These are phyloP conservation scores for Tinea semifulvella DNA, from an alignment of 2,888 invertebrate genomes.

Conservation along the genomic window DNA sequence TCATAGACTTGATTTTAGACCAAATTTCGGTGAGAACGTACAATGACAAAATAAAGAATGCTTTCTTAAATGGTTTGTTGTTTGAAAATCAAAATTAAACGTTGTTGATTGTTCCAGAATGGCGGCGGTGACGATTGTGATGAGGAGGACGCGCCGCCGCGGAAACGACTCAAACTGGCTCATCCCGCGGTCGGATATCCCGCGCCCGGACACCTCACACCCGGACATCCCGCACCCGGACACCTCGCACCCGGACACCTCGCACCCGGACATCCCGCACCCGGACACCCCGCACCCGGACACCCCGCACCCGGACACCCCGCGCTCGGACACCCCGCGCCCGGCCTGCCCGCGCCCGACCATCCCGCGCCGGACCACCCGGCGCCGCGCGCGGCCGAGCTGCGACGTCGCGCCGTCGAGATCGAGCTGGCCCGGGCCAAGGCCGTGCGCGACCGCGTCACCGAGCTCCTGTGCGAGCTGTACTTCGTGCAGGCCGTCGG, in stretches of 20 bases:
- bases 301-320: constrained; percentile 48
- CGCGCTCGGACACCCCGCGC: constrained; percentile 76
- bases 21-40: too few relatives aligned
- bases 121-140: constrained; percentile 7
- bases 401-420: constrained; percentile 75
- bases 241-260: constrained; percentile 67
- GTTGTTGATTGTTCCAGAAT: too few relatives aligned
- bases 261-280: constrained; percentile 60
- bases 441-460: constrained; percentile 75
- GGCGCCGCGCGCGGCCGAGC: constrained; percentile 35
- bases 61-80: too few relatives aligned
- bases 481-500: constrained; percentile 89
- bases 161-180: constrained; percentile 34
- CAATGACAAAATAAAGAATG: too few relatives aligned
- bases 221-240: not conserved
- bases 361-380: constrained; percentile 25
- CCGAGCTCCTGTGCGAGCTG: constrained; percentile 83
- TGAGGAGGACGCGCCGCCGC: constrained; percentile 31
- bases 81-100: too few relatives aligned
- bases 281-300: constrained; percentile 17
- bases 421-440: constrained; percentile 75
- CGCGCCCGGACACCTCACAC: constrained; percentile 26
- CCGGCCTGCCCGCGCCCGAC: constrained; percentile 58
- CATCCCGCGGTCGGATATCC: constrained; percentile 14
- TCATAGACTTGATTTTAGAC: too few relatives aligned